phyloP scores from a whole-genome alignment of 2,113 vertebrate species.

The Psettodes erumei region DNA sequence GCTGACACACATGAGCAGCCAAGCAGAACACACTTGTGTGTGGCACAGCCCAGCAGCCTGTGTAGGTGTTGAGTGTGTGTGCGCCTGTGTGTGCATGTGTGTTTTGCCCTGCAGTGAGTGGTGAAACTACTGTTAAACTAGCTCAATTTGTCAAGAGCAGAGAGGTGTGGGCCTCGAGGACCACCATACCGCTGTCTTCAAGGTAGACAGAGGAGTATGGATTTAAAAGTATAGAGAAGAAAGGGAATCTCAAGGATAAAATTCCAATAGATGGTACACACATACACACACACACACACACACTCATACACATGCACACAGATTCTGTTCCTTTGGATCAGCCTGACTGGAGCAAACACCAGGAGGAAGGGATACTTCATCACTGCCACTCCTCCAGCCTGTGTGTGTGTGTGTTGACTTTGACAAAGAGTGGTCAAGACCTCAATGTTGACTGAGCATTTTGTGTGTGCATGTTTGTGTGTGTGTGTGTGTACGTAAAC shows the following conservation, averaged over 20 bases:
- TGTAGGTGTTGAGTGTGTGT: conserved; percentile 41
- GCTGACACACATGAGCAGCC: conserved; percentile 74
- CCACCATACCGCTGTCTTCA: conserved; percentile 49
- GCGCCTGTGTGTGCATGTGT: conserved; percentile 22
- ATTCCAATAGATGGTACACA: conserved; percentile 12
- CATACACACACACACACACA: conserved; percentile 7
- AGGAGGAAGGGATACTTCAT: conserved; percentile 57
- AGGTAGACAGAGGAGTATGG: conserved; percentile 61
- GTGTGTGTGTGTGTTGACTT: conserved; percentile 51
- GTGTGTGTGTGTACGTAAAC: conserved; percentile 37
- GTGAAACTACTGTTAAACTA: conserved; percentile 75
- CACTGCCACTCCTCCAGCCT: conserved; percentile 62
- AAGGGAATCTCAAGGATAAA: conserved; percentile 31
- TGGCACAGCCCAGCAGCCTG: conserved; percentile 51
- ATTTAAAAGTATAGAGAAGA: conserved; percentile 47
- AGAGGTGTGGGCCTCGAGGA: conserved; percentile 70
- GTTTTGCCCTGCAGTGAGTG: conserved; percentile 66
- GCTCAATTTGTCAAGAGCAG: conserved; percentile 80
- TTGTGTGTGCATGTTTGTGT: conserved; percentile 22
- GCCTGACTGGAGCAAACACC: conserved; percentile 55
- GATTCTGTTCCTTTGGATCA: conserved; percentile 34
- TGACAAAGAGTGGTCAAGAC: conserved; percentile 70
- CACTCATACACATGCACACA: conserved; percentile 19
- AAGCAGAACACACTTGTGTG: conserved; percentile 72
- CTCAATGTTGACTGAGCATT: conserved; percentile 52